Evolutionary conservation across 2,797 vertebrate species (phyloP).

Genomic region (Alcedo quadribrachys): DNA sequence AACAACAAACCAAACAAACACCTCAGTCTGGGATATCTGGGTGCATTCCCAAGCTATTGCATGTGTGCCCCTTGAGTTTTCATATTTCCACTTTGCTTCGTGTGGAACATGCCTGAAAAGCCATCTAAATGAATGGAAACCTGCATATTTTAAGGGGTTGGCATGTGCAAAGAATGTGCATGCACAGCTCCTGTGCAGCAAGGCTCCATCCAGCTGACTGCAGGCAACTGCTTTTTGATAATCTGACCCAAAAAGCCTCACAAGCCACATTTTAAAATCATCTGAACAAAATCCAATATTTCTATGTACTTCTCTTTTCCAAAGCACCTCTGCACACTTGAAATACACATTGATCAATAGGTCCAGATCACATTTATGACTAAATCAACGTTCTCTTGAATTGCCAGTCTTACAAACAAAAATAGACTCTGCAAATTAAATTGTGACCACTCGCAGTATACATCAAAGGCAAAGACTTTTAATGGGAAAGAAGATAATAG

Average conservation of each 20-base stretch:
- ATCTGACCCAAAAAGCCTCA: neutral
- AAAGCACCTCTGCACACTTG: neutral
- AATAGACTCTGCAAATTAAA: constrained; percentile 35
- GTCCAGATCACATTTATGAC: neutral
- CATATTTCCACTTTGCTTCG: neutral
- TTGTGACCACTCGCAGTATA: neutral
- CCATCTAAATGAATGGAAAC: neutral
- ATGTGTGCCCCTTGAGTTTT: neutral
- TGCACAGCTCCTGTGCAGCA: neutral
- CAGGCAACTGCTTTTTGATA: neutral
- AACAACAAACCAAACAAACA: neutral
- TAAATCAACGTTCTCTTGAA: neutral
- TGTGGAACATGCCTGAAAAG: neutral
- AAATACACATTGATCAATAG: neutral
- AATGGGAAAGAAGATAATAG: constrained; percentile 23
- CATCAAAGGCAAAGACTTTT: constrained; percentile 25
- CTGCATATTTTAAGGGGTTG: neutral
- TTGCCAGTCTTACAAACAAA: neutral
- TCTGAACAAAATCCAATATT: neutral
- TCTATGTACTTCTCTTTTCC: neutral
- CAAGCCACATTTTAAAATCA: neutral
- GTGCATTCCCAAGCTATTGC: neutral
- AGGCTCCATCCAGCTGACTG: constrained; percentile 4
- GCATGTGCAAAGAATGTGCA: constrained; percentile 21
- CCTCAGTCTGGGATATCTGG: neutral